phyloP scores from a whole-genome alignment of 1,140 invertebrate genomes.

The Ips typographus region DNA sequence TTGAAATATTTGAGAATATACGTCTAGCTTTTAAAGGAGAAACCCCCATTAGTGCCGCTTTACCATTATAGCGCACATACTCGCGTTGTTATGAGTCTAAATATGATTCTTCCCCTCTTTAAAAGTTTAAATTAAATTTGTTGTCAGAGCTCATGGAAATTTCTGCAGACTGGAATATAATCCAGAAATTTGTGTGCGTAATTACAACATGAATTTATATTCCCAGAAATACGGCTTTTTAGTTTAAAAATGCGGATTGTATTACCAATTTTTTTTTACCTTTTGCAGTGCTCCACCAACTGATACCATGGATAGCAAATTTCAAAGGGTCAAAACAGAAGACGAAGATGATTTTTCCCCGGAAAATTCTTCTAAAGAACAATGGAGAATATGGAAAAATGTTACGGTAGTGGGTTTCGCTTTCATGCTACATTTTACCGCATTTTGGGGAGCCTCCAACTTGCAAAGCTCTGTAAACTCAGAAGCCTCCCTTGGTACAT shows the following conservation, averaged over 20 bases:
- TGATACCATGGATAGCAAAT: constrained; percentile 43
- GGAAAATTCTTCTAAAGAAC: constrained; percentile 53
- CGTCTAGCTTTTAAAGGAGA: neutral
- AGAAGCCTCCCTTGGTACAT: constrained; percentile 67
- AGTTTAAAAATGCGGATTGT: too few relatives aligned
- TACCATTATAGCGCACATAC: neutral
- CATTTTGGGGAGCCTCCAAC: constrained; percentile 79
- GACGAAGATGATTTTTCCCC: constrained; percentile 36
- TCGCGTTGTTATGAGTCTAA: neutral
- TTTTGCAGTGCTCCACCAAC: neutral
- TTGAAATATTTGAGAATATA: too few relatives aligned
- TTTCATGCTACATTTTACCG: constrained; percentile 81
- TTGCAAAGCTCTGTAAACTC: constrained; percentile 75
- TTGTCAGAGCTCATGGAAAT: neutral
- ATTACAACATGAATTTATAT: too few relatives aligned
- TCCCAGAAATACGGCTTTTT: too few relatives aligned
- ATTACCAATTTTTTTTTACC: neutral
- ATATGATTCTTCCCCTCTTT: neutral
- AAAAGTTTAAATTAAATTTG: constrained; percentile 6
- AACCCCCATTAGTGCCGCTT: neutral
- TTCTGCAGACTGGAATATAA: too few relatives aligned
- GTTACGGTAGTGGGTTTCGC: constrained; percentile 72
- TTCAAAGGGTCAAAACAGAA: constrained; percentile 43
- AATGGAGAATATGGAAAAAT: constrained; percentile 70
- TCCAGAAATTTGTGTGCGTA: too few relatives aligned